Conservation (phyloP, 2,797 vertebrate genomes). For the Syngnathus acus region DNA sequence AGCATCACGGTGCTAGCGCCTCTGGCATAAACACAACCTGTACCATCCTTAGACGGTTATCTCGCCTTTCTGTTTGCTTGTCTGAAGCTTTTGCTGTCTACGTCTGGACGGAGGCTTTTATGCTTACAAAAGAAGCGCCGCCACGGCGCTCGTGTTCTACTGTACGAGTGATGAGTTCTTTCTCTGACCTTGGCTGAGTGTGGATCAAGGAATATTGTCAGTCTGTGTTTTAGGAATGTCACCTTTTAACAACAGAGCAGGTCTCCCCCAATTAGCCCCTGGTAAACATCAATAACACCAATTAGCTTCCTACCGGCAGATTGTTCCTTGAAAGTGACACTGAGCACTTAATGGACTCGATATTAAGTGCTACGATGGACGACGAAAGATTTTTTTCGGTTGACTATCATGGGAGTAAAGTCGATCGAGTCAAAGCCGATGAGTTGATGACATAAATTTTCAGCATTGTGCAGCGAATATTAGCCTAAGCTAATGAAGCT, state of each 20-base stretch:
- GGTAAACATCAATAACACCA: neutral
- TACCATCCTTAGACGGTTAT: constrained; percentile 42
- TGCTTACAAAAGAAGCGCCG: no score
- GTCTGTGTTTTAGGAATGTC: neutral
- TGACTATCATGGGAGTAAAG: no score
- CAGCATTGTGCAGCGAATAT: no score
- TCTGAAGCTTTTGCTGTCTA: constrained; percentile 15
- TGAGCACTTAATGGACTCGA: neutral
- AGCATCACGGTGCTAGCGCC: constrained; percentile 42
- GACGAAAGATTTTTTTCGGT: neutral
- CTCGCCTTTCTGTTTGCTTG: constrained; percentile 27
- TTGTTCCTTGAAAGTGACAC: neutral
- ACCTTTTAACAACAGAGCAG: neutral
- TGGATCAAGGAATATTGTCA: neutral
- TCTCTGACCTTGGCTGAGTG: neutral
- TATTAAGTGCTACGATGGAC: neutral
- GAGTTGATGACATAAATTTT: no score
- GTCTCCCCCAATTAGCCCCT: neutral
- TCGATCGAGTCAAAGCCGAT: no score
- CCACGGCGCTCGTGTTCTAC: neutral
- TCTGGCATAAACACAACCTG: constrained; percentile 56
- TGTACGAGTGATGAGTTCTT: neutral
- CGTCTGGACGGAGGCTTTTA: constrained; percentile 11
- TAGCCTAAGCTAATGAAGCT: no score
- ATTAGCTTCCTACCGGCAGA: neutral